A percentile compares a stretch with the other conserved stretches of the same genome.
These are phyloP conservation scores for Drosophila azteca DNA, from an alignment of 1,140 invertebrate genomes.

Conservation along the genomic window DNA sequence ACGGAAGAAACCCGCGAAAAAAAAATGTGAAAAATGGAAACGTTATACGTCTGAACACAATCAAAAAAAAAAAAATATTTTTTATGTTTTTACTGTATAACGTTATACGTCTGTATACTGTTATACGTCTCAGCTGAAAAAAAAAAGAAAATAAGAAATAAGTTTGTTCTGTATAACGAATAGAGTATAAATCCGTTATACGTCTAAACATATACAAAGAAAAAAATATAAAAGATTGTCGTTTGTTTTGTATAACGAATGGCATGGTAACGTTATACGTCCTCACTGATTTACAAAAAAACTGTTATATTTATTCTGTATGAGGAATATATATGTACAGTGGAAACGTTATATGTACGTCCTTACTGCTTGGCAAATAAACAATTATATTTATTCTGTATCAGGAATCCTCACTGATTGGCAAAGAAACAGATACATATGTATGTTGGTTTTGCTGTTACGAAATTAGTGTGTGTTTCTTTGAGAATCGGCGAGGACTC, in stretches of 20 bases:
- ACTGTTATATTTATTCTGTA: too few relatives aligned
- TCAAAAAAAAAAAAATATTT: constrained; percentile 5
- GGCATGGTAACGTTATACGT: too few relatives aligned
- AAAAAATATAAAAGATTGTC: too few relatives aligned
- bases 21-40: constrained; percentile 43
- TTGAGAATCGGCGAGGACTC: constrained; percentile 23
- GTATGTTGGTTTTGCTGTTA: constrained; percentile 14
- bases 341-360: too few relatives aligned
- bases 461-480: constrained; percentile 14
- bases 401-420: constrained; percentile 1
- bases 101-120: background rate
- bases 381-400: too few relatives aligned
- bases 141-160: background rate
- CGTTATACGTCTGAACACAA: constrained; percentile 58
- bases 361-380: constrained; percentile 2
- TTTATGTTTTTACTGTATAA: background rate
- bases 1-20: background rate
- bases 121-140: background rate
- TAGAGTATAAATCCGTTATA: too few relatives aligned
- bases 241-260: too few relatives aligned
- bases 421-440: constrained; percentile 19
- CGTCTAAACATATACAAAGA: too few relatives aligned
- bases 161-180: too few relatives aligned
- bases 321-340: too few relatives aligned
- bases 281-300: background rate